Evolutionary conservation across 1,140 invertebrate species (phyloP), one percentile per base, ranked within the genome.

Genomic region (Asbolus verrucosus): DNA sequence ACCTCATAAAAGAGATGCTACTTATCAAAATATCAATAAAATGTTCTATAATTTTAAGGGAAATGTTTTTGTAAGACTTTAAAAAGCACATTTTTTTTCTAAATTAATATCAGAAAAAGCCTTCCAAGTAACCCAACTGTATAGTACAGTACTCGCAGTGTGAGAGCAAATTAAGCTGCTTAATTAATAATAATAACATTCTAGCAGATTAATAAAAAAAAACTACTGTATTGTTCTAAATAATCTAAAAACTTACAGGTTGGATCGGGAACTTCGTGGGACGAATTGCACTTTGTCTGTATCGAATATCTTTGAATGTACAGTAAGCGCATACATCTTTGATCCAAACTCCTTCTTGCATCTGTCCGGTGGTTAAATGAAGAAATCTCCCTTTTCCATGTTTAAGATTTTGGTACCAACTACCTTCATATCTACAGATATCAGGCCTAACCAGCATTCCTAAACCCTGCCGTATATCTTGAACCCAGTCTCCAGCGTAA

Each of bases 401-500:
- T 75, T 87, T 89, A 27, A 81, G 67, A 67, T 86, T 85, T 6
- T 81, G 74, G 9, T 79, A 65, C 83, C 87, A 90, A 31, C 83
- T 73, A 0, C 89, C 88, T 79, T 89, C 87, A 72, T 88, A 90
- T 18, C 85, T 81, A 75, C 88, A 88, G 1, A 85, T 85, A 76
- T 88, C 86, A 30, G 73, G 73, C 21, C 67, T 43, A 5, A 78
- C 69, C 14, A 78, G 73, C 46, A 81, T 73, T 27, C 76, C 74
- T 71, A 75, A 33, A 77, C 83, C 80, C 76, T 84, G 77, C 13
- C 72, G 18, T 67, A 77, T 70, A 75, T 80, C 80, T 54, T 70
- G 86, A 71, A 69, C 84, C 81, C 78, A 88, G 82, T 71, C 83
- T 83, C 88, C 88, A 18, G 85, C 83, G 65, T 87, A 89, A 71